Evolutionary conservation across 2,888 invertebrate genomes (phyloP).

Genomic region (Campopleginae sp.): DNA sequence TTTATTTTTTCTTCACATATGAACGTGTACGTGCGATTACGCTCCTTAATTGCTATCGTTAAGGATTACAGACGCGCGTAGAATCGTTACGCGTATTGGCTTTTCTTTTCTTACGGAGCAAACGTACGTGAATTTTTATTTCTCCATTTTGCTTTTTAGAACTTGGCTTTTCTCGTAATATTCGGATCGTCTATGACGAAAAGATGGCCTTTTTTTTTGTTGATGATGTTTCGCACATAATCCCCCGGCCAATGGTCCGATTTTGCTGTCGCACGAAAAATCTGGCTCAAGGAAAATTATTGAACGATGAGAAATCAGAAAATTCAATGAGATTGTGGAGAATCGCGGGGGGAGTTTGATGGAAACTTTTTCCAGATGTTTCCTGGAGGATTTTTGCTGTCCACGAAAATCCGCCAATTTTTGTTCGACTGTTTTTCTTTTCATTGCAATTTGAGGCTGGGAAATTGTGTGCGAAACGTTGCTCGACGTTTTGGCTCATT

Average conservation of each 20-base stretch:
- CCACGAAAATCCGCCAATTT: not conserved
- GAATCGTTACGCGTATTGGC: conserved; percentile 32
- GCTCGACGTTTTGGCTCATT: conserved; percentile 4
- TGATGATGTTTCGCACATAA: not conserved
- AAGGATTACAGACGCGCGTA: conserved; percentile 58
- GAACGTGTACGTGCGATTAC: conserved; percentile 59
- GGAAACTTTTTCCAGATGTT: not conserved
- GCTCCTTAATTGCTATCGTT: conserved; percentile 57
- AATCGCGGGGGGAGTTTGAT: not conserved
- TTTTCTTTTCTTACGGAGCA: conserved; percentile 26
- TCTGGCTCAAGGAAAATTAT: no score
- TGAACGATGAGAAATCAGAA: not conserved
- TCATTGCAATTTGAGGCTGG: not conserved
- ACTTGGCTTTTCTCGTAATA: conserved; percentile 21
- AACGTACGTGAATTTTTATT: conserved; percentile 48
- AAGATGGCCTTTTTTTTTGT: conserved; percentile 21
- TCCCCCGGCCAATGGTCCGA: not conserved
- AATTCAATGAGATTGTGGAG: not conserved
- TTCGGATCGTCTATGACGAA: conserved; percentile 31
- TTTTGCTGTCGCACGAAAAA: not conserved
- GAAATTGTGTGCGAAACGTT: not conserved
- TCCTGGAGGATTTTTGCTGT: no score
- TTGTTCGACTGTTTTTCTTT: not conserved
- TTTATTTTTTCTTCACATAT: conserved; percentile 25
- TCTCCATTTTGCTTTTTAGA: not conserved